Percentiles rank a stretch among this genome's conserved stretches.
phyloP scores from a whole-genome alignment of 1,140 invertebrate genomes.

The Drosophila teissieri region DNA sequence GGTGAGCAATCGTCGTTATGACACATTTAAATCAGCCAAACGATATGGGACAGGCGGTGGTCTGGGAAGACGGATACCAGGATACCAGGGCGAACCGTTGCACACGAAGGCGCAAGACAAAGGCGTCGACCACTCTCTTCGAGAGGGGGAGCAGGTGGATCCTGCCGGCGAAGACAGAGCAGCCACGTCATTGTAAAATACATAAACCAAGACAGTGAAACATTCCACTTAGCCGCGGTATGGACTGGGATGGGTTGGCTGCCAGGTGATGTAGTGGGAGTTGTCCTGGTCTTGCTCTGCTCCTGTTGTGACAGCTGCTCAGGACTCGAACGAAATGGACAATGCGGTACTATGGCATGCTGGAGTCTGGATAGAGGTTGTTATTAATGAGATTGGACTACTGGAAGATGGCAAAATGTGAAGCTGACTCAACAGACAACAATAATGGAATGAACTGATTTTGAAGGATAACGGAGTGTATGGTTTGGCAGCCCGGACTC shows the following conservation, averaged over 20 bases:
- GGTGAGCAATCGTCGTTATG: slow-evolving; percentile 75
- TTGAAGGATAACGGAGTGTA: slow-evolving; percentile 22
- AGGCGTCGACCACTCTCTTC: slow-evolving; percentile 15
- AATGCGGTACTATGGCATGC: slow-evolving; percentile 25
- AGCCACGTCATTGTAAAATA: slow-evolving; percentile 80
- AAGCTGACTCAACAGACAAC: slow-evolving; percentile 41
- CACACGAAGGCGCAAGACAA: slow-evolving; percentile 45
- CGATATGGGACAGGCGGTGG: slow-evolving; percentile 72
- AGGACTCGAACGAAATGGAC: slow-evolving; percentile 61
- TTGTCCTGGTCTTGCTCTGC: neutral
- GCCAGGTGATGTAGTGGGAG: slow-evolving; percentile 60
- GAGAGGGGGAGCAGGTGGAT: slow-evolving; percentile 15
- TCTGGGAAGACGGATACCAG: slow-evolving; percentile 5
- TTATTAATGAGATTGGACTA: slow-evolving; percentile 45
- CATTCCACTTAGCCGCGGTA: slow-evolving; percentile 70
- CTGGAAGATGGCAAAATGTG: slow-evolving; percentile 34
- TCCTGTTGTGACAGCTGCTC: slow-evolving; percentile 58
- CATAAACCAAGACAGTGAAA: slow-evolving; percentile 79
- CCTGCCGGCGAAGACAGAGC: slow-evolving; percentile 26
- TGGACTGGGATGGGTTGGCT: slow-evolving; percentile 2
- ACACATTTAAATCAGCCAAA: slow-evolving; percentile 83
- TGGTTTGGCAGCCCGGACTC: neutral
- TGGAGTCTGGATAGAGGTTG: slow-evolving; percentile 31
- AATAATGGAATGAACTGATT: slow-evolving; percentile 42
- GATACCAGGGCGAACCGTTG: slow-evolving; percentile 26